phyloP scores from a whole-genome alignment of 2,797 vertebrate genomes.

The Phalanger gymnotis region DNA sequence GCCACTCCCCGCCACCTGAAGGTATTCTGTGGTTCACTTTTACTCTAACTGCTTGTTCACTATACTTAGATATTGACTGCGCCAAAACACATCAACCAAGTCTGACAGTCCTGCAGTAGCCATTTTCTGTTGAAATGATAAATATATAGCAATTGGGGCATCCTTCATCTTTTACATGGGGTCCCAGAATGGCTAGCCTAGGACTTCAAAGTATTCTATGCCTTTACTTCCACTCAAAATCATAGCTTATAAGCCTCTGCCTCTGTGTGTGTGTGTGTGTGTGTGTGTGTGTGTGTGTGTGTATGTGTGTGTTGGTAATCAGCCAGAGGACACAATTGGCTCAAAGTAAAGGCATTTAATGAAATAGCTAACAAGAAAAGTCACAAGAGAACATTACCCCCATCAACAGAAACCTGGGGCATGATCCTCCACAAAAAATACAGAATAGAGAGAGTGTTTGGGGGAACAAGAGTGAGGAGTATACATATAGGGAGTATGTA shows the following conservation, averaged over 20 bases:
- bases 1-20: neutral
- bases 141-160: neutral
- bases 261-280: too few species aligned
- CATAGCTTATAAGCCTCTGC: neutral
- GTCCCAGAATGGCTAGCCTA: neutral
- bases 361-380: neutral
- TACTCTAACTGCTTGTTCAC: neutral
- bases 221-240: neutral
- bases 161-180: neutral
- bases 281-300: neutral
- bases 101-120: neutral
- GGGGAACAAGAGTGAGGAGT: too few species aligned
- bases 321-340: neutral
- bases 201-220: neutral
- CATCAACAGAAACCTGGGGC: neutral
- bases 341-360: neutral
- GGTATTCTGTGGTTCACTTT: neutral
- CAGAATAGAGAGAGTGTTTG: neutral
- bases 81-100: neutral
- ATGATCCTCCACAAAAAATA: neutral
- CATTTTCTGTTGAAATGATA: neutral
- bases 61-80: neutral
- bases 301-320: neutral
- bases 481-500: neutral
- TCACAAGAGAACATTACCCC: neutral